These are phyloP conservation scores for Pardalotus punctatus DNA, from an alignment of 2,113 vertebrate species.

Conservation along the genomic window DNA sequence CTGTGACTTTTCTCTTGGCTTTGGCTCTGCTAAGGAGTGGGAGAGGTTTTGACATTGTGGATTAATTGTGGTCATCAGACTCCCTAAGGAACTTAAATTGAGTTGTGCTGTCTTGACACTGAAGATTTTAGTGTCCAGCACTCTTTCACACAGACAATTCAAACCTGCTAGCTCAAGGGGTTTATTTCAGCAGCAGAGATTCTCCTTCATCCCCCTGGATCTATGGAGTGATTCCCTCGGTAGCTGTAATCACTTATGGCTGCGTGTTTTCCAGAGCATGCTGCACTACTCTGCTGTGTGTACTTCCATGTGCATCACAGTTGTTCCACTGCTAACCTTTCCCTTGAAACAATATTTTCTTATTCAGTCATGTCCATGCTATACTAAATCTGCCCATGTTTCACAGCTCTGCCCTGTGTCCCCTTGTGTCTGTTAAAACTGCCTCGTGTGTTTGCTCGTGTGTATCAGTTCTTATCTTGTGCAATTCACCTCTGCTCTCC, in stretches of 20 bases:
- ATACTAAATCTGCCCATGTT: too few species aligned
- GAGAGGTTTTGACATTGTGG: background rate
- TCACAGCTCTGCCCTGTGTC: background rate
- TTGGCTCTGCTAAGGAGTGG: background rate
- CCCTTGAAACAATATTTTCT: background rate
- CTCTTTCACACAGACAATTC: background rate
- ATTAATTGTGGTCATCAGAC: background rate
- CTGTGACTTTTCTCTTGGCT: background rate
- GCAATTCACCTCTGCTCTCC: background rate
- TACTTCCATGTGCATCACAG: background rate
- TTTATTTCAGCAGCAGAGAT: background rate
- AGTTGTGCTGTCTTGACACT: background rate
- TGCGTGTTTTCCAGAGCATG: background rate
- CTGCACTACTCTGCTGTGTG: background rate
- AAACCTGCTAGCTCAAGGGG: background rate
- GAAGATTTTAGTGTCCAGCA: background rate
- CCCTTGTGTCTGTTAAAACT: background rate
- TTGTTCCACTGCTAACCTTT: background rate
- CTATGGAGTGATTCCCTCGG: background rate
- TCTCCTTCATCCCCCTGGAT: background rate
- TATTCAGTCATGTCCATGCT: background rate
- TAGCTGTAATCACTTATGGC: background rate
- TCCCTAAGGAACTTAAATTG: background rate
- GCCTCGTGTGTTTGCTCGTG: too few species aligned
- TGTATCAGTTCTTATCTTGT: background rate